Evolutionary conservation across 2,888 invertebrate species (phyloP).

Genomic region (Emmelina monodactyla): DNA sequence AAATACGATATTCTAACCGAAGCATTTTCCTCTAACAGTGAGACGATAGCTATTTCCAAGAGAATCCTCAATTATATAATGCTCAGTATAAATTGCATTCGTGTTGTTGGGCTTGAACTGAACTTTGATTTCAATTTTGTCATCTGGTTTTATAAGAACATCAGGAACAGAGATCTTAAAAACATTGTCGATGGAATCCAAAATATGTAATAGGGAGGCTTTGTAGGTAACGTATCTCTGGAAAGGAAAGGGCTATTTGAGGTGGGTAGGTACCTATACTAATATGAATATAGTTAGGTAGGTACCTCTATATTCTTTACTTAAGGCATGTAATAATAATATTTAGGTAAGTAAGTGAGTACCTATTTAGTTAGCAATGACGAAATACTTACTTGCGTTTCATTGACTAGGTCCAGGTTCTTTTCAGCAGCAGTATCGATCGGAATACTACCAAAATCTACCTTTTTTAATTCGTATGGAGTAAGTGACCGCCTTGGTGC

Average conservation of each 20-base stretch:
- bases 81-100: slow-evolving; percentile 47
- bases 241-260: neutral
- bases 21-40: slow-evolving; percentile 43
- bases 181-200: slow-evolving; percentile 45
- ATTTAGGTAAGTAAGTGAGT: too few relatives aligned
- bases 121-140: slow-evolving; percentile 30
- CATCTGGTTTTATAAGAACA: slow-evolving; percentile 28
- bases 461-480: slow-evolving; percentile 25
- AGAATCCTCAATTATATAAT: slow-evolving; percentile 44
- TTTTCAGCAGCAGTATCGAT: slow-evolving; percentile 37
- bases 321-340: too few relatives aligned
- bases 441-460: slow-evolving; percentile 44
- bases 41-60: slow-evolving; percentile 34
- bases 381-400: slow-evolving; percentile 26
- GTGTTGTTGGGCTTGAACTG: slow-evolving; percentile 37
- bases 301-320: too few relatives aligned
- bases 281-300: too few relatives aligned
- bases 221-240: slow-evolving; percentile 37
- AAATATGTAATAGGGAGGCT: slow-evolving; percentile 35
- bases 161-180: slow-evolving; percentile 37
- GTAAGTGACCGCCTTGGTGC: too few relatives aligned
- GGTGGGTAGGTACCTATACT: neutral
- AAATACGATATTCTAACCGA: slow-evolving; percentile 26
- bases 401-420: slow-evolving; percentile 31
- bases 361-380: neutral